Percentiles rank a stretch among this genome's conserved stretches.
phyloP scores from a whole-genome alignment of 2,113 vertebrate species.

The Oplegnathus fasciatus region DNA sequence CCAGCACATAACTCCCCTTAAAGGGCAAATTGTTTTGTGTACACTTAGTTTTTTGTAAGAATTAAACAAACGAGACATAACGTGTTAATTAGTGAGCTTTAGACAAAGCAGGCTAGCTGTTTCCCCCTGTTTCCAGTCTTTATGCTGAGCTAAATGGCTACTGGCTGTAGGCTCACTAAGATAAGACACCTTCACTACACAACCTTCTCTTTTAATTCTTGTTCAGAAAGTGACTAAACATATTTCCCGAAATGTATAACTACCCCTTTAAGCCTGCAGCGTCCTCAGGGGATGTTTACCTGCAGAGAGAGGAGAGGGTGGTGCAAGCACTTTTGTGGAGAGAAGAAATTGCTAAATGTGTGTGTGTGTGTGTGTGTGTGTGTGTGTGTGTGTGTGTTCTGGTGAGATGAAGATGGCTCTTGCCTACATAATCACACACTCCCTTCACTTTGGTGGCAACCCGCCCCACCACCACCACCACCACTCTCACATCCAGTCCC shows the following conservation, averaged over 20 bases:
- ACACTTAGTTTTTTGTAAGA: neutral
- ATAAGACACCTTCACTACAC: too few species aligned
- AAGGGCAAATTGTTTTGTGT: neutral
- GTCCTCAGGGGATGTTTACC: conserved; percentile 56
- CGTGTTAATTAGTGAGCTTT: neutral
- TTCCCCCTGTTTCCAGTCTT: neutral
- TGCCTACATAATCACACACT: conserved; percentile 78
- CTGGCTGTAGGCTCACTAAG: neutral
- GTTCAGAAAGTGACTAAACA: neutral
- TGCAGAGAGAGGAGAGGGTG: conserved; percentile 37
- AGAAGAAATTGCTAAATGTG: conserved; percentile 42
- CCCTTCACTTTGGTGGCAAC: conserved; percentile 66
- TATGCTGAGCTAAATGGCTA: neutral
- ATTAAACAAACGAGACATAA: neutral
- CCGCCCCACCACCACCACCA: conserved; percentile 55
- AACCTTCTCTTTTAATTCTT: neutral
- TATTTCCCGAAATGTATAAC: neutral
- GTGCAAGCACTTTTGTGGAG: conserved; percentile 59
- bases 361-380: conserved; percentile 12
- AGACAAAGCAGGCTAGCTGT: neutral
- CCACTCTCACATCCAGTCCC: conserved; percentile 48
- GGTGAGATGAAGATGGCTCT: conserved; percentile 64
- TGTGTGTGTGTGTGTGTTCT: conserved; percentile 5
- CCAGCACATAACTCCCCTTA: neutral
- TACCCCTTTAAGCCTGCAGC: neutral